A percentile compares a stretch with the other conserved stretches of the same genome.
Evolutionary conservation across 2,888 invertebrate species (phyloP).

Genomic region (Leptinotarsa rubiginosa): DNA sequence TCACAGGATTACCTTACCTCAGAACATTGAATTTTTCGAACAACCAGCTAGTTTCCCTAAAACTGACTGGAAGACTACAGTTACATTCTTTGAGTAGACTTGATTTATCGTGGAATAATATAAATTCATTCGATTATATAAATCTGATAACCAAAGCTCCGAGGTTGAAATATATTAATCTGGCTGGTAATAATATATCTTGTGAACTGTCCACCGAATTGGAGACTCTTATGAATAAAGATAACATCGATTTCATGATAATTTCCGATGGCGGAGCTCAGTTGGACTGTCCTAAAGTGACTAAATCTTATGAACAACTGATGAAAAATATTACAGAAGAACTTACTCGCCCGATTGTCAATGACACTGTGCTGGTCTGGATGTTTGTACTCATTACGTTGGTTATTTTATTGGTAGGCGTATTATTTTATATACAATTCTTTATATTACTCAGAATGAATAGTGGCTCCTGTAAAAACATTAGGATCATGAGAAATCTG

Average conservation of each 20-base stretch:
- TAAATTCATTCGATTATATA: slow-evolving; percentile 58
- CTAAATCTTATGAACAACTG: slow-evolving; percentile 20
- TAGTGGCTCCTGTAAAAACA: background rate
- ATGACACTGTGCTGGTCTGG: slow-evolving; percentile 39
- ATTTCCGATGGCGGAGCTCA: background rate
- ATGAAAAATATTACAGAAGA: slow-evolving; percentile 26
- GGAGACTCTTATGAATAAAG: slow-evolving; percentile 53
- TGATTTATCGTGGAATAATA: slow-evolving; percentile 58
- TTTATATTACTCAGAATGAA: slow-evolving; percentile 43
- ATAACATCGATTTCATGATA: slow-evolving; percentile 49
- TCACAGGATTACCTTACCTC: slow-evolving; percentile 59
- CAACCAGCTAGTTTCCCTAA: slow-evolving; percentile 52
- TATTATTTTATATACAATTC: slow-evolving; percentile 57
- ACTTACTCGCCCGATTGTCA: slow-evolving; percentile 21
- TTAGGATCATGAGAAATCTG: slow-evolving; percentile 29
- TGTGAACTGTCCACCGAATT: slow-evolving; percentile 58
- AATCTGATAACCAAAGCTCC: slow-evolving; percentile 56
- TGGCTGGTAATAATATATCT: slow-evolving; percentile 56
- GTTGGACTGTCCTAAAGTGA: slow-evolving; percentile 29
- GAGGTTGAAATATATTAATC: slow-evolving; percentile 51
- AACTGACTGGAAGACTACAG: slow-evolving; percentile 56
- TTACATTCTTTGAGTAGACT: slow-evolving; percentile 57
- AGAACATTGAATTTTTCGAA: slow-evolving; percentile 57
- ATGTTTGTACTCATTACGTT: slow-evolving; percentile 49
- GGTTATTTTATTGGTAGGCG: slow-evolving; percentile 50